These are phyloP conservation scores for Dreissena polymorpha DNA, from an alignment of 1,140 invertebrate species.

Conservation along the genomic window DNA sequence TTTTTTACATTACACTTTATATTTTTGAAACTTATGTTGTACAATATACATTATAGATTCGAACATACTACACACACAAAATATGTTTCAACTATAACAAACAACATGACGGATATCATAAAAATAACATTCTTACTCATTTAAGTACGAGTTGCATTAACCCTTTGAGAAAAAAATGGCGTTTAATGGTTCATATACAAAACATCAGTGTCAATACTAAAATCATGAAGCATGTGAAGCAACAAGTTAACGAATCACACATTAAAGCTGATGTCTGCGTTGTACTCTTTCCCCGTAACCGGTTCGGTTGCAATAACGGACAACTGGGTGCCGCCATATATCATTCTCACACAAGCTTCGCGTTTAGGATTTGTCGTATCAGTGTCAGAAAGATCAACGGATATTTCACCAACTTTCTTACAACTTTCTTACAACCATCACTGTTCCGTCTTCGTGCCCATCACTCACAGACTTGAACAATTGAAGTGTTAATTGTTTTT, in stretches of 20 bases:
- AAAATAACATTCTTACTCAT: too few species aligned
- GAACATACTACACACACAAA: too few species aligned
- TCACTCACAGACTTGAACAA: background rate
- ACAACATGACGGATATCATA: too few species aligned
- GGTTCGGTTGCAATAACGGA: slow-evolving; percentile 12
- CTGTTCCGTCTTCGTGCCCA: background rate
- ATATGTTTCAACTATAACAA: too few species aligned
- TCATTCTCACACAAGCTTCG: slow-evolving; percentile 31
- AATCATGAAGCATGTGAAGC: too few species aligned
- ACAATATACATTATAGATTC: too few species aligned
- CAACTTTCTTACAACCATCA: slow-evolving; percentile 10
- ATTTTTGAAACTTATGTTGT: too few species aligned
- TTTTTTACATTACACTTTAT: too few species aligned
- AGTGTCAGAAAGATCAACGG: slow-evolving; percentile 21
- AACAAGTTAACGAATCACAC: background rate
- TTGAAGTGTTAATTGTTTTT: background rate
- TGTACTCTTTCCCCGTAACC: slow-evolving; percentile 21
- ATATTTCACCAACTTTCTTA: slow-evolving; percentile 17
- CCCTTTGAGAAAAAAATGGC: too few species aligned
- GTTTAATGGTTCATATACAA: too few species aligned
- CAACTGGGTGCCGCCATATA: slow-evolving; percentile 41
- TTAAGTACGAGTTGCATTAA: too few species aligned
- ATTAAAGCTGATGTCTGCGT: slow-evolving; percentile 21
- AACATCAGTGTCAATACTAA: too few species aligned
- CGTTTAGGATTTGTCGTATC: background rate